Evolutionary conservation across 1,140 invertebrate genomes (phyloP).

Genomic region (Drosophila erecta): DNA sequence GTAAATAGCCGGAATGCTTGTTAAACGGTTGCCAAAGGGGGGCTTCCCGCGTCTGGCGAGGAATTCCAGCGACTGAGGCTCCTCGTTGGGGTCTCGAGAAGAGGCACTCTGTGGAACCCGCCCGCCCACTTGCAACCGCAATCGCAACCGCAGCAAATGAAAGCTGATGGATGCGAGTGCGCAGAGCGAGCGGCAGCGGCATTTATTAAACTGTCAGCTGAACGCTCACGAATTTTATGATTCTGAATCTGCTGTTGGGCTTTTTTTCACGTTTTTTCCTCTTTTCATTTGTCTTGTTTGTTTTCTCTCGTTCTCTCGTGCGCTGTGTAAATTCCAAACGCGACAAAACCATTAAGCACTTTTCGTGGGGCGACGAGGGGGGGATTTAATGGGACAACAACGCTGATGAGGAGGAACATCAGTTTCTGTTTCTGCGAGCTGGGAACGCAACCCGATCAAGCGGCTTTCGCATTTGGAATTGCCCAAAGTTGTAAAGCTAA

Average conservation of each 20-base stretch:
- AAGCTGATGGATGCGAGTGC: conserved; percentile 6
- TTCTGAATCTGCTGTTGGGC: conserved; percentile 38
- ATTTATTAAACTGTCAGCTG: conserved; percentile 82
- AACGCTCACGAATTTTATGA: conserved; percentile 69
- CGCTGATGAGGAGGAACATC: conserved; percentile 26
- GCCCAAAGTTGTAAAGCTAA: background rate
- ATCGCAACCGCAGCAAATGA: conserved; percentile 14
- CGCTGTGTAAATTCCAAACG: conserved; percentile 75
- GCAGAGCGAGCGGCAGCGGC: conserved; percentile 10
- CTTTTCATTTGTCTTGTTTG: conserved; percentile 42
- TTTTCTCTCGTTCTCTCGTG: conserved; percentile 25
- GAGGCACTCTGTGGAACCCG: background rate
- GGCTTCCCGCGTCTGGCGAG: conserved; percentile 4
- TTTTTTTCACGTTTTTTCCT: conserved; percentile 20
- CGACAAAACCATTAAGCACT: conserved; percentile 77
- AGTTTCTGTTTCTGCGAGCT: background rate
- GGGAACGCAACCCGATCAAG: conserved; percentile 26
- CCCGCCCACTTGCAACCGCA: conserved; percentile 26
- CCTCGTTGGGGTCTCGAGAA: background rate
- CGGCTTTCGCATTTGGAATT: conserved; percentile 6
- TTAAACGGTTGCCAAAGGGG: background rate
- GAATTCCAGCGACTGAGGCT: conserved; percentile 28
- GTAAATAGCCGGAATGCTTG: background rate
- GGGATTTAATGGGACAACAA: conserved; percentile 62
- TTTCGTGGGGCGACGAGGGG: conserved; percentile 46